These are phyloP conservation scores for Hyles vespertilio DNA, from an alignment of 1,140 invertebrate genomes.

Conservation along the genomic window DNA sequence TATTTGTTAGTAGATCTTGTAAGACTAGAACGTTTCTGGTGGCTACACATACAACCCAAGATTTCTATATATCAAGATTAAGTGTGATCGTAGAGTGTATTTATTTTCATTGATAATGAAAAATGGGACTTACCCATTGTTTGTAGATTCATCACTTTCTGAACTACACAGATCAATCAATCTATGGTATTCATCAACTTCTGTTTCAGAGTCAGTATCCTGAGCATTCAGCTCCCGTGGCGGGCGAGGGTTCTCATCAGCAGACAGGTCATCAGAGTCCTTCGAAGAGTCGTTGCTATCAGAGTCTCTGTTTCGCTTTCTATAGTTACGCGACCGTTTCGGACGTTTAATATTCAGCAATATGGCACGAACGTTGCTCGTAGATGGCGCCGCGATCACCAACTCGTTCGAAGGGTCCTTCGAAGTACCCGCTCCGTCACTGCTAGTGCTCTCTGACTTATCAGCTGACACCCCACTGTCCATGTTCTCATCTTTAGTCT, in stretches of 20 bases:
- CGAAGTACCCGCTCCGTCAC: slow-evolving; percentile 35
- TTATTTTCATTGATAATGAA: too few species aligned
- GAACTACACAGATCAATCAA: slow-evolving; percentile 9
- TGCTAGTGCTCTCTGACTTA: slow-evolving; percentile 70
- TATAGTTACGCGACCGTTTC: slow-evolving; percentile 46
- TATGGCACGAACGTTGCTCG: slow-evolving; percentile 52
- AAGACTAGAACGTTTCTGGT: too few species aligned
- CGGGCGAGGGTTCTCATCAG: slow-evolving; percentile 26
- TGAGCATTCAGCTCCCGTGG: slow-evolving; percentile 8
- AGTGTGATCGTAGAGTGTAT: too few species aligned
- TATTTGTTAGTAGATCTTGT: too few species aligned
- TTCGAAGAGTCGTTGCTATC: slow-evolving; percentile 53
- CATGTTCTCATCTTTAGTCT: slow-evolving; percentile 57
- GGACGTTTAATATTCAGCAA: slow-evolving; percentile 47
- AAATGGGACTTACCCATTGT: slow-evolving; percentile 23
- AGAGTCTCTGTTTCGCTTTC: slow-evolving; percentile 56
- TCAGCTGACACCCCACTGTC: slow-evolving; percentile 70
- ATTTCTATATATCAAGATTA: too few species aligned
- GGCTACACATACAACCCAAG: too few species aligned
- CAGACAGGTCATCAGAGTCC: slow-evolving; percentile 61
- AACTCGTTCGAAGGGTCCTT: slow-evolving; percentile 50
- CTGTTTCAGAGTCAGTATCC: slow-evolving; percentile 26
- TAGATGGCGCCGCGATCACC: slow-evolving; percentile 49
- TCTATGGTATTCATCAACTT: slow-evolving; percentile 26
- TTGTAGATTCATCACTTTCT: slow-evolving; percentile 18